Evolutionary conservation across 2,113 vertebrate species (phyloP).

Genomic region (Percopsis transmontana): DNA sequence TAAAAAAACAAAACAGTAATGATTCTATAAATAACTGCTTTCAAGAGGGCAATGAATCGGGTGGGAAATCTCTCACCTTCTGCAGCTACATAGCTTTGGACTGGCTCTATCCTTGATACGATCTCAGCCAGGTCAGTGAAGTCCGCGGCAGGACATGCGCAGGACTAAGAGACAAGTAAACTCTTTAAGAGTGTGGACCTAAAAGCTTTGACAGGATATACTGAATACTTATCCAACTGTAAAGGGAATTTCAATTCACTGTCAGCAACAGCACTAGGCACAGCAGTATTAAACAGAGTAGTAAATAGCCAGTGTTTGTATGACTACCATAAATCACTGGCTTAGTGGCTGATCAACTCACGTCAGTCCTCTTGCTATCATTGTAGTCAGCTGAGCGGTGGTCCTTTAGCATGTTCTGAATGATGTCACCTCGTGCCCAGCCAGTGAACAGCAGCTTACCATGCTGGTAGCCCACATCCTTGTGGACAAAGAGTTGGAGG

Average conservation of each 20-base stretch:
- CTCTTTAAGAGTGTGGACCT: background rate
- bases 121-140: slow-evolving; percentile 97
- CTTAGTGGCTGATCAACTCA: slow-evolving; percentile 67
- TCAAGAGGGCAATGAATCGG: background rate
- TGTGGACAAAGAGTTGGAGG: background rate
- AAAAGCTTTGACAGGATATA: background rate
- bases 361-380: slow-evolving; percentile 86
- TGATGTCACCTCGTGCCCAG: slow-evolving; percentile 89
- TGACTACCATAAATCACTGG: too few species aligned
- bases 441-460: slow-evolving; percentile 90
- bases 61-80: slow-evolving; percentile 65
- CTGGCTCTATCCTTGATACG: slow-evolving; percentile 90
- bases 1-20: background rate
- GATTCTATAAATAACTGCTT: background rate
- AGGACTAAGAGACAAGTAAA: slow-evolving; percentile 61
- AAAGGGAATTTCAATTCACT: too few species aligned
- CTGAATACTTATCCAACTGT: too few species aligned
- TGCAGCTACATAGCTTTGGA: slow-evolving; percentile 80
- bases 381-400: slow-evolving; percentile 87
- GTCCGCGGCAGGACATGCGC: slow-evolving; percentile 83
- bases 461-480: slow-evolving; percentile 92
- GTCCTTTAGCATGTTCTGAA: slow-evolving; percentile 93
- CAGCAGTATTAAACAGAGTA: background rate
- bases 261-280: too few species aligned
- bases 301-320: background rate